These are phyloP conservation scores for Pipistrellus pygmaeus DNA, from an alignment of 2,797 vertebrate genomes.

Conservation along the genomic window DNA sequence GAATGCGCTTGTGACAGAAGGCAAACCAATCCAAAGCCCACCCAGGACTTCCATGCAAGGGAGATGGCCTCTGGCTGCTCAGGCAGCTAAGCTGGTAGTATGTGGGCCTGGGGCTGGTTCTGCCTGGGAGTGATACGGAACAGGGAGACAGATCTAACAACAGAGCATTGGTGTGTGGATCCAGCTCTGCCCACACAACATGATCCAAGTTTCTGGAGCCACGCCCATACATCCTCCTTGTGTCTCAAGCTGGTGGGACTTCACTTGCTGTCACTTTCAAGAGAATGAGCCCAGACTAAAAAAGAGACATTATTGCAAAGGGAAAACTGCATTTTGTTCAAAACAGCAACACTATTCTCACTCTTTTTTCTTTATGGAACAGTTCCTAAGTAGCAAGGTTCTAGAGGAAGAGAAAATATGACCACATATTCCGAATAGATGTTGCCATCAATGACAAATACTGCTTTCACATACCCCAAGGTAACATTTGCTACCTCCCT, in stretches of 20 bases:
- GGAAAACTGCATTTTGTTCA: neutral
- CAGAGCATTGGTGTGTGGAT: neutral
- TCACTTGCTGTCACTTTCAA: neutral
- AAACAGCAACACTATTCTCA: neutral
- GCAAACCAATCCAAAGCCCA: neutral
- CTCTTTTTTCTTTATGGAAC: conserved; percentile 3
- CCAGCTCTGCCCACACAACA: neutral
- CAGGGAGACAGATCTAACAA: neutral
- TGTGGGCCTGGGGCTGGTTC: neutral
- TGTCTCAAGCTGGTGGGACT: neutral
- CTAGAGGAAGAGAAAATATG: conserved; percentile 26
- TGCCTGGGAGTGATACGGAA: neutral
- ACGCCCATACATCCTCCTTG: neutral
- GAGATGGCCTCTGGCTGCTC: neutral
- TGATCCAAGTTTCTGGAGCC: neutral
- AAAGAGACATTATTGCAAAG: neutral
- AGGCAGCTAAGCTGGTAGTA: too few relatives aligned
- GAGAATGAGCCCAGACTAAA: conserved; percentile 21
- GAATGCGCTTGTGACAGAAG: neutral
- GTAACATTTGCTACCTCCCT: conserved; percentile 14
- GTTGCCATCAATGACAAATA: conserved; percentile 26
- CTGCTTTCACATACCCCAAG: neutral
- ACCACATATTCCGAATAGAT: conserved; percentile 51
- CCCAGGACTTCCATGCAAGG: neutral
- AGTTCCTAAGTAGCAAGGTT: neutral